Conservation (phyloP, 2,113 vertebrate species). For the Megaleporinus macrocephalus region DNA sequence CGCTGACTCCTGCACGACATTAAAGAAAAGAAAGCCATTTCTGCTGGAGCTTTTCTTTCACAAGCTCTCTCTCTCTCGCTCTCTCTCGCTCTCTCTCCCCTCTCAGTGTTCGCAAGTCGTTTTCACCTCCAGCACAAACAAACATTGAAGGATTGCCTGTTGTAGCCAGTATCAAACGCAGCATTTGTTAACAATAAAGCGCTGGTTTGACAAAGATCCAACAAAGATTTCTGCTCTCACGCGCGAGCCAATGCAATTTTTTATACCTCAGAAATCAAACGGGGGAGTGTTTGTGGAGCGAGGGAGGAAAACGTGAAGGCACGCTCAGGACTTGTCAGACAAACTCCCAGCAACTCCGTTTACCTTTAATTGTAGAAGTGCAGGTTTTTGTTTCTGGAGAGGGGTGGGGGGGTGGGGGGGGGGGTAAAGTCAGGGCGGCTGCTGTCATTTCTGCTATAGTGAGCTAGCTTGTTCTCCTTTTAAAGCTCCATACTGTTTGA, state of each 20-base stretch:
- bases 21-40: constrained; percentile 63
- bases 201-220: constrained; percentile 75
- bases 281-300: constrained; percentile 52
- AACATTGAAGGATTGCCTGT: constrained; percentile 69
- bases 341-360: constrained; percentile 56
- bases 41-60: constrained; percentile 62
- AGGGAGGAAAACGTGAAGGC: constrained; percentile 43
- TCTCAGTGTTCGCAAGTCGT: constrained; percentile 72
- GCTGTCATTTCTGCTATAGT: constrained; percentile 44
- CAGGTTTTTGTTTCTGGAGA: constrained; percentile 59
- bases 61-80: constrained; percentile 48
- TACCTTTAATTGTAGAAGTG: constrained; percentile 63
- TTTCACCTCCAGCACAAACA: constrained; percentile 82
- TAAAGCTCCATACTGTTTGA: constrained; percentile 68
- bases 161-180: constrained; percentile 74
- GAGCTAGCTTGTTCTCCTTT: constrained; percentile 52
- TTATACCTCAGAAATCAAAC: constrained; percentile 69
- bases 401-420: constrained; percentile 30
- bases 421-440: too few species aligned
- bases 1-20: constrained; percentile 68
- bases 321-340: constrained; percentile 60
- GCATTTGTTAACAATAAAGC: constrained; percentile 82
- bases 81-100: constrained; percentile 20
- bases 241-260: constrained; percentile 69
- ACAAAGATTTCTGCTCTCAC: constrained; percentile 68